Percentiles rank a stretch among this genome's conserved stretches.
phyloP scores from a whole-genome alignment of 2,888 invertebrate species.

The Lymantria dispar region DNA sequence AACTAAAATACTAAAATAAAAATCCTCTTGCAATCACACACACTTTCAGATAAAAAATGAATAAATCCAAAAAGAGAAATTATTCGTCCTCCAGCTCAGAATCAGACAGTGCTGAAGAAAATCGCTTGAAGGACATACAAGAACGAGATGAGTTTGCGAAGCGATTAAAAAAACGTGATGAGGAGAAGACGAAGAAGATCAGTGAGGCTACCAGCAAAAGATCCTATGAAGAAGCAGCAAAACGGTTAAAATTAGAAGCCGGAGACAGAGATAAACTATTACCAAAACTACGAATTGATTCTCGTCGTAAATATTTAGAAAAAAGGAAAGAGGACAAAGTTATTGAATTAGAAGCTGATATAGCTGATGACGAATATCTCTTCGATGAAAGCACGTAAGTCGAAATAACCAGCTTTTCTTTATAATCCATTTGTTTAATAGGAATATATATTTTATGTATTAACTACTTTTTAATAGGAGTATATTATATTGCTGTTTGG shows the following conservation, averaged over 20 bases:
- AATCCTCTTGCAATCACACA: no score
- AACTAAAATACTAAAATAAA: no score
- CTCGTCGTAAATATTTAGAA: conserved; percentile 95
- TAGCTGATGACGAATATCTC: conserved; percentile 97
- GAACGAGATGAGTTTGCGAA: conserved; percentile 97
- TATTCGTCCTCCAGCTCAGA: conserved; percentile 76
- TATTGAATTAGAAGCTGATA: conserved; percentile 96
- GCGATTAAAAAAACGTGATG: conserved; percentile 94
- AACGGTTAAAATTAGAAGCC: conserved; percentile 92
- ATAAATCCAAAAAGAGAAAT: conserved; percentile 64
- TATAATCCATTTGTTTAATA: no score
- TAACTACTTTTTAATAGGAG: no score
- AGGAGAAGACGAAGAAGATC: conserved; percentile 92
- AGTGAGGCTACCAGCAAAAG: conserved; percentile 85
- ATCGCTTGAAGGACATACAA: conserved; percentile 90
- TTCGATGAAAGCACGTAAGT: conserved; percentile 94
- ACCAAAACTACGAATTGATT: conserved; percentile 94
- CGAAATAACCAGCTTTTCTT: neutral
- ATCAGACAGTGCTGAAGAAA: conserved; percentile 90
- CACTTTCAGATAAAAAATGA: no score
- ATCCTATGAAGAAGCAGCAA: conserved; percentile 94
- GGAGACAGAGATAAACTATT: conserved; percentile 93
- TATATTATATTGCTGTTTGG: no score
- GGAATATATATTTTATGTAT: no score
- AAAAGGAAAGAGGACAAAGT: conserved; percentile 98